Conservation (phyloP, 2,113 vertebrate genomes). For the Galemys pyrenaicus region DNA sequence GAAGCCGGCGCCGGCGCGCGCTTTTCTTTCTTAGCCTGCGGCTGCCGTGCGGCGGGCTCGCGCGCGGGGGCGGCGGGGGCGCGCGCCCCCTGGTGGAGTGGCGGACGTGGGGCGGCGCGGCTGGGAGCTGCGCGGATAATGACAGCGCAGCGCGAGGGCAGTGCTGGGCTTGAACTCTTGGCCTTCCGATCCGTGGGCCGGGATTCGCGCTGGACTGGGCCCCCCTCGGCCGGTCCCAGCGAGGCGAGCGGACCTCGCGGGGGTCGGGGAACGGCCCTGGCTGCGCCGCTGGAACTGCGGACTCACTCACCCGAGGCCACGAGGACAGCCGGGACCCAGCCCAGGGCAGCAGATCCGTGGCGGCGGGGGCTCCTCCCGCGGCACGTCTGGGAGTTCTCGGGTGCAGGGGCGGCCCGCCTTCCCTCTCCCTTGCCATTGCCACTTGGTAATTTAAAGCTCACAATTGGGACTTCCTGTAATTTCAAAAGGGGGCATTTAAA, state of each 20-base stretch:
- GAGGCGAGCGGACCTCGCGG: not conserved
- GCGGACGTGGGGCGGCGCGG: not conserved
- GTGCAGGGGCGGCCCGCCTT: no score
- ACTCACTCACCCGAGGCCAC: not conserved
- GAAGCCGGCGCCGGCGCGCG: no score
- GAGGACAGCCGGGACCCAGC: not conserved
- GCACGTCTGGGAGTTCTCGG: not conserved
- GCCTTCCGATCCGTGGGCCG: not conserved
- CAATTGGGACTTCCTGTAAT: not conserved
- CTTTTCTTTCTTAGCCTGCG: not conserved
- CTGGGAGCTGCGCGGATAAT: accelerated
- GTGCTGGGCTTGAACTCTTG: not conserved
- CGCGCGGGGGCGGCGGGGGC: not conserved
- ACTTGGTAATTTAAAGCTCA: not conserved
- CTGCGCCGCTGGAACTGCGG: not conserved
- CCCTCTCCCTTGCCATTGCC: not conserved
- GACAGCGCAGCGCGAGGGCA: no score
- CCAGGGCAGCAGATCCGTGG: not conserved
- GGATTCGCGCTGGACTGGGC: not conserved
- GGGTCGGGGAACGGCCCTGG: not conserved
- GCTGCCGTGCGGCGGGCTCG: not conserved
- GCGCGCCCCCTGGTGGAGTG: not conserved
- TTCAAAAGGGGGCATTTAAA: not conserved
- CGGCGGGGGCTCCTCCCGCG: no score
- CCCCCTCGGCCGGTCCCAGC: not conserved